phyloP scores from a whole-genome alignment of 2,113 vertebrate species.

The Seriola rivoliana region DNA sequence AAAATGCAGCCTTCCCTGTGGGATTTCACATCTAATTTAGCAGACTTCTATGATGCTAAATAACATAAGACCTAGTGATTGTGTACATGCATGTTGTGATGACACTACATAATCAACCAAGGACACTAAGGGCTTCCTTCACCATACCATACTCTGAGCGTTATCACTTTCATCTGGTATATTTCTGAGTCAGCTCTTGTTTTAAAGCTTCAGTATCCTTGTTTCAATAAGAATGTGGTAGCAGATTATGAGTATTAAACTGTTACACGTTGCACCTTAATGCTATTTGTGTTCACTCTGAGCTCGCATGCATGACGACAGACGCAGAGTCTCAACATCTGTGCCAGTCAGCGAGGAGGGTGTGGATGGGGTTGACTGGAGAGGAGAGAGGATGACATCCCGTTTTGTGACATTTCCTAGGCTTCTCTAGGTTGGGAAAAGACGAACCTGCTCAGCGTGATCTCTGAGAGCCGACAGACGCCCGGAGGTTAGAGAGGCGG shows the following conservation, averaged over 20 bases:
- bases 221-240: background rate
- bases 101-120: background rate
- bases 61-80: background rate
- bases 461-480: slow-evolving; percentile 21
- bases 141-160: background rate
- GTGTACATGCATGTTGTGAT: background rate
- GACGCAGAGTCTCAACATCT: slow-evolving; percentile 37
- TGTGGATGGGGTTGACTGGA: background rate
- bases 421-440: slow-evolving; percentile 33
- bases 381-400: slow-evolving; percentile 33
- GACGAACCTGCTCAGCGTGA: slow-evolving; percentile 55
- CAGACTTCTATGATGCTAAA: background rate
- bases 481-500: slow-evolving; percentile 28
- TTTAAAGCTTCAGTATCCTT: background rate
- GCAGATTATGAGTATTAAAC: background rate
- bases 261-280: background rate
- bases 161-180: background rate
- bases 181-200: background rate
- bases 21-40: slow-evolving; percentile 4
- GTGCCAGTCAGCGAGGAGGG: slow-evolving; percentile 13
- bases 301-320: slow-evolving; percentile 16
- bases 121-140: background rate
- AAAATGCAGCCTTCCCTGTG: background rate
- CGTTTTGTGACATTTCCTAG: slow-evolving; percentile 45
- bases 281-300: slow-evolving; percentile 5